Conservation (phyloP, 2,888 invertebrate genomes). For the Eurytoma adleriae region DNA sequence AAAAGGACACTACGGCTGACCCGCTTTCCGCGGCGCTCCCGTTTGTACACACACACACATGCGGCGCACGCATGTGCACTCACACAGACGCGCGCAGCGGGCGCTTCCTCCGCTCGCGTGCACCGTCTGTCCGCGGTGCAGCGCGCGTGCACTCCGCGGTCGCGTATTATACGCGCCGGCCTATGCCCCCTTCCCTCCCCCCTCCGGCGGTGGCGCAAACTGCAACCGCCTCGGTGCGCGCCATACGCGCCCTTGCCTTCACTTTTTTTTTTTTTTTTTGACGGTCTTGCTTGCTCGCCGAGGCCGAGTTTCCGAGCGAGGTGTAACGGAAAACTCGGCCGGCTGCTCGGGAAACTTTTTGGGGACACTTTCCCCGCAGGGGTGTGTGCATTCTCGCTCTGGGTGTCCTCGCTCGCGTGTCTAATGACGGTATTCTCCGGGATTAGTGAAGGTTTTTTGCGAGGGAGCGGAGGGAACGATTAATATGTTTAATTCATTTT, state of each 20-base stretch:
- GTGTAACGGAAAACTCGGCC: constrained; percentile 31
- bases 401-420: neutral
- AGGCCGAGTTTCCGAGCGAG: neutral
- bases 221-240: neutral
- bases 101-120: neutral
- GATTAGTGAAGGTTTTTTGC: no score
- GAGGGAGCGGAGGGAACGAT: no score
- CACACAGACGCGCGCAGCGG: neutral
- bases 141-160: constrained; percentile 5
- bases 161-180: neutral
- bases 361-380: neutral
- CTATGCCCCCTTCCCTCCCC: no score
- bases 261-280: neutral
- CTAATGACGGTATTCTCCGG: no score
- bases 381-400: neutral
- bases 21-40: constrained; percentile 9
- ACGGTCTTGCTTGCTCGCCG: neutral
- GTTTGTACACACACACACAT: neutral
- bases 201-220: neutral
- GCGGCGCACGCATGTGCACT: neutral
- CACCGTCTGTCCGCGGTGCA: constrained; percentile 2
- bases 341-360: constrained; percentile 26
- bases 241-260: neutral
- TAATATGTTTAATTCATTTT: no score
- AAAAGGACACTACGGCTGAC: neutral